Evolutionary conservation across 2,797 vertebrate species (phyloP).

Genomic region (Chrysocyon brachyurus): DNA sequence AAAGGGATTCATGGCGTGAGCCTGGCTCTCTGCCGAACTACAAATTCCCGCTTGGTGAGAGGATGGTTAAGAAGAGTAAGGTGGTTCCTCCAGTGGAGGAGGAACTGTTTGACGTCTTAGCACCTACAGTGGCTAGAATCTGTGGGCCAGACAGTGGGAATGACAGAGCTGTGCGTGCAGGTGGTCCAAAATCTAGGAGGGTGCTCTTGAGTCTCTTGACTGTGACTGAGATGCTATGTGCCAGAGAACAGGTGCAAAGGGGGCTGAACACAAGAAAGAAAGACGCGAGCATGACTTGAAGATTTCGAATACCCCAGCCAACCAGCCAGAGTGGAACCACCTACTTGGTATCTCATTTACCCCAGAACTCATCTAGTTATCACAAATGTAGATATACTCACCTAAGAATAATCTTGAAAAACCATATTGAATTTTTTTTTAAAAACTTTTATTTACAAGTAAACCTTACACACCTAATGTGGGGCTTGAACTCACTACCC

Average conservation of each 20-base stretch:
- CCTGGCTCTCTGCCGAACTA: not conserved
- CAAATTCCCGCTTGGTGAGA: rapidly evolving
- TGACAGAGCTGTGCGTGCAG: rapidly evolving
- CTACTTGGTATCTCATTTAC: rapidly evolving
- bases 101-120: not conserved
- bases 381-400: rapidly evolving
- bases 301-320: too few relatives aligned
- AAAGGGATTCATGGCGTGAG: not conserved
- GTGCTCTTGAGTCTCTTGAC: not conserved
- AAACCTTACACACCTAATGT: not conserved
- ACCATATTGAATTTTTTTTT: not conserved
- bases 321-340: too few relatives aligned
- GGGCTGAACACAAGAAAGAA: not conserved
- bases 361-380: rapidly evolving
- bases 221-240: not conserved
- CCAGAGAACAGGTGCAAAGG: not conserved
- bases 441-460: not conserved
- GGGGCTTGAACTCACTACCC: not conserved
- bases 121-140: not conserved
- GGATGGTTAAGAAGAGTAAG: rapidly evolving
- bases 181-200: not conserved
- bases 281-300: rapidly evolving
- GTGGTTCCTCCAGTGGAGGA: not conserved
- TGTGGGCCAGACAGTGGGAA: not conserved
- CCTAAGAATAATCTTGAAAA: rapidly evolving